Conservation (phyloP, 2,888 invertebrate genomes). For the Thera obeliscata region DNA sequence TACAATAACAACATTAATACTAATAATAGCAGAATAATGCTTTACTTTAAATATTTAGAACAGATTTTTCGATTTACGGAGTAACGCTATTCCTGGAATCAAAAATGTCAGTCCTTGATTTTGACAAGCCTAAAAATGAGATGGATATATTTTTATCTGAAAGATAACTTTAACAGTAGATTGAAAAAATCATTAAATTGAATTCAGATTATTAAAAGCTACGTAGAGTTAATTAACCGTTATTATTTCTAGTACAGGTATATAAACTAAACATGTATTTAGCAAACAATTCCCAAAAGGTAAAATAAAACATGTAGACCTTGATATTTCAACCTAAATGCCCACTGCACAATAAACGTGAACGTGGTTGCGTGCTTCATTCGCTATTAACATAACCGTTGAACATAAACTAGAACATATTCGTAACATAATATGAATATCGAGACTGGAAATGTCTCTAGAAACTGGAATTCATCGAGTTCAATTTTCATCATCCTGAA, state of each 20-base stretch:
- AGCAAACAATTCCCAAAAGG: background rate
- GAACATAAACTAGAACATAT: conserved; percentile 37
- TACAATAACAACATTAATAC: background rate
- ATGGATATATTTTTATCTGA: no score
- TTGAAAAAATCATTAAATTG: no score
- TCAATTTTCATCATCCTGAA: background rate
- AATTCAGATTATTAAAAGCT: background rate
- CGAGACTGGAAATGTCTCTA: conserved; percentile 19
- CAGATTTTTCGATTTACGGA: no score
- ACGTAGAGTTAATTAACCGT: background rate
- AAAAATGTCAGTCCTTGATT: no score
- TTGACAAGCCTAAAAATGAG: no score
- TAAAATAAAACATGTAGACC: conserved; percentile 36
- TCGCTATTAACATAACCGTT: conserved; percentile 42
- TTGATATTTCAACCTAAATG: conserved; percentile 58
- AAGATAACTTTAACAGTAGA: no score
- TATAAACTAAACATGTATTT: background rate
- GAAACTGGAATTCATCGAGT: background rate
- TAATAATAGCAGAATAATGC: background rate
- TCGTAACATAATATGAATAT: conserved; percentile 42
- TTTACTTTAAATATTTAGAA: no score
- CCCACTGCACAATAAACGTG: conserved; percentile 49
- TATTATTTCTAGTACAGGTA: background rate
- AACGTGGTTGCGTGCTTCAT: conserved; percentile 49
- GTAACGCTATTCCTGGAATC: no score